Evolutionary conservation across 2,888 invertebrate genomes (phyloP).

Genomic region (Copidosoma aretas): DNA sequence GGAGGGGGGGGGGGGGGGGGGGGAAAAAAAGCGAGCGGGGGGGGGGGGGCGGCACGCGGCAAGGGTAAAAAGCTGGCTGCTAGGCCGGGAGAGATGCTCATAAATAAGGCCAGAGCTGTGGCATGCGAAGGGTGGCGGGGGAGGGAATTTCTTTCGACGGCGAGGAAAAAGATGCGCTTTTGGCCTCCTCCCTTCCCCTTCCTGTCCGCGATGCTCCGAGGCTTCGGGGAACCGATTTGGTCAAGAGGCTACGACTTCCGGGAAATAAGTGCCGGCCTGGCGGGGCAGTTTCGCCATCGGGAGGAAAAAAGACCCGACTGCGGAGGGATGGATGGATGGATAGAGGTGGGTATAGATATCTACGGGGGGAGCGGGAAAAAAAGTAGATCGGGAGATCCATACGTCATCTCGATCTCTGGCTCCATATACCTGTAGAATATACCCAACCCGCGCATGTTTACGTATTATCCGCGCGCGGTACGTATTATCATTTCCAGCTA

Average conservation of each 20-base stretch:
- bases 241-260: slow-evolving; percentile 48
- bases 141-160: slow-evolving; percentile 8
- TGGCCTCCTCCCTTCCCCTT: neutral
- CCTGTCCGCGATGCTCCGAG: neutral
- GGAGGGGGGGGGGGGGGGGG: neutral
- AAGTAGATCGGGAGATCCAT: neutral
- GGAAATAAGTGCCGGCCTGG: slow-evolving; percentile 38
- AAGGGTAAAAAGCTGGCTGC: neutral
- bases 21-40: neutral
- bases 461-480: neutral
- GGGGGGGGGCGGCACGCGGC: neutral
- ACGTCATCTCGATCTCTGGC: neutral
- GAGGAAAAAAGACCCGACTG: neutral
- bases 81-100: slow-evolving; percentile 40
- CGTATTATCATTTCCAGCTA: neutral
- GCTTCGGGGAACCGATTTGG: slow-evolving; percentile 48
- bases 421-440: neutral
- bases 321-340: too few relatives aligned
- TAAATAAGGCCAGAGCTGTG: slow-evolving; percentile 20
- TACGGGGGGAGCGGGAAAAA: neutral
- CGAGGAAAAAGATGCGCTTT: slow-evolving; percentile 12
- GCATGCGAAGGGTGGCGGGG: neutral
- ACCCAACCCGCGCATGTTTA: neutral
- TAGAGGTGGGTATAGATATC: too few relatives aligned
- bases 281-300: neutral